Base-by-base conservation (phyloP, 2,797 vertebrate species). In the Siniperca obscura region DNA sequence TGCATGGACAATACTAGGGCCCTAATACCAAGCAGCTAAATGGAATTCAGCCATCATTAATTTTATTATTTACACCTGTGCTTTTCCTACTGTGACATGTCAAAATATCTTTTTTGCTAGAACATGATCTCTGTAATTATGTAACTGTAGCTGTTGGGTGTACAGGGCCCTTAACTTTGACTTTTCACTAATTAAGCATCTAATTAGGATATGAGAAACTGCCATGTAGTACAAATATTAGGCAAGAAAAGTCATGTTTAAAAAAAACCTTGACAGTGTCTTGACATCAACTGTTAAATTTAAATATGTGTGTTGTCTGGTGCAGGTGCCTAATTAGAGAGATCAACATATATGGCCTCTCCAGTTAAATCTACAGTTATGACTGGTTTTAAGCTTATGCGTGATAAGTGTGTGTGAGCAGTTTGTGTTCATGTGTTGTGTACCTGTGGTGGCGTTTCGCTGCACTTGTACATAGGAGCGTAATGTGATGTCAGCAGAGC, bases 401-500 rank as follows among this genome's bases (percentile, higher is more conserved):
- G 7, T 22, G 3, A 21, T 27, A 2, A 30, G 50, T 16, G 17
- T 16, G 17, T n/a, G n/a, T 80, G 53, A 64, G 40, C 25, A 36
- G 52, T 38, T 68, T 4, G 16, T 21, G 57, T 61, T 38, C 2
- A 7, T 57, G 61, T 48, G 80, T 40, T 5, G 6, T 16, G 68
- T 87, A 98, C 98, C 97, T 2, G 97, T 85, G 42, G 87, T 83
- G 0, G 94, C 91, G 73, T 90, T 90, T 65, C 93, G 93, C 90
- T 97, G 97, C 61, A 96, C 97, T 86, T 96, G 95, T 2, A 99
- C 98, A 0, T 98, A 99, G 89, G 97, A 97, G 91, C 96, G 97
- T 2, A 99, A 94, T 6, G 98, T 99, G 95, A 99, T 98, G 95
- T 99, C 98, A 0, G 98, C 97, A 0, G 98, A 97, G 11, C 98